Conservation (phyloP, 2,797 vertebrate species). For the Falco concolor region DNA sequence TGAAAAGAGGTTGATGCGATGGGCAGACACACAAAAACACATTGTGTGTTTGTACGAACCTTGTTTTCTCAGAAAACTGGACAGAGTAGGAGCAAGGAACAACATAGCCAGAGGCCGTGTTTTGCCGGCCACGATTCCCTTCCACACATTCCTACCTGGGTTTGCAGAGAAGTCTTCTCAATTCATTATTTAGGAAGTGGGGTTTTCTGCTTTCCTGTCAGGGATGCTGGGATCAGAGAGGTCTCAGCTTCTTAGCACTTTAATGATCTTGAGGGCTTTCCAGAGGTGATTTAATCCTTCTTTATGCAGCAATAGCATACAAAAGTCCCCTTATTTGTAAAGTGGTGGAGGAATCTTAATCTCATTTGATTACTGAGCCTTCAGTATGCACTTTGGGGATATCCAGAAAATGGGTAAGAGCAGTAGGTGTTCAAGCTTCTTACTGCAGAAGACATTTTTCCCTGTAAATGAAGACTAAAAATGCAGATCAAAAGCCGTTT, state of each 20-base stretch:
- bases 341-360: background rate
- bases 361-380: background rate
- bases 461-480: slow-evolving; percentile 27
- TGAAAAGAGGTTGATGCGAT: background rate
- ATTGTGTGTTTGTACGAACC: background rate
- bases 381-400: background rate
- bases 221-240: background rate
- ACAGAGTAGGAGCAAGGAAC: background rate
- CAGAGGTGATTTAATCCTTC: background rate
- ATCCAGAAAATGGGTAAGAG: background rate
- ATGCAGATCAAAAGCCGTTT: slow-evolving; percentile 33
- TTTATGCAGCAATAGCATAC: background rate
- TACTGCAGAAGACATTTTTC: background rate
- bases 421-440: background rate
- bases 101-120: background rate
- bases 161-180: background rate
- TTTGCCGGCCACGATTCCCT: background rate
- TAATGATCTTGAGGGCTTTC: background rate
- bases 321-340: background rate
- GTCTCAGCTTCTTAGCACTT: background rate
- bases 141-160: fast-evolving
- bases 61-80: background rate
- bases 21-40: background rate
- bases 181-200: background rate
- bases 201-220: background rate